A percentile compares a stretch with the other conserved stretches of the same genome.
Evolutionary conservation across 2,797 vertebrate species (phyloP).

Genomic region (Phyllotis vaccarum): DNA sequence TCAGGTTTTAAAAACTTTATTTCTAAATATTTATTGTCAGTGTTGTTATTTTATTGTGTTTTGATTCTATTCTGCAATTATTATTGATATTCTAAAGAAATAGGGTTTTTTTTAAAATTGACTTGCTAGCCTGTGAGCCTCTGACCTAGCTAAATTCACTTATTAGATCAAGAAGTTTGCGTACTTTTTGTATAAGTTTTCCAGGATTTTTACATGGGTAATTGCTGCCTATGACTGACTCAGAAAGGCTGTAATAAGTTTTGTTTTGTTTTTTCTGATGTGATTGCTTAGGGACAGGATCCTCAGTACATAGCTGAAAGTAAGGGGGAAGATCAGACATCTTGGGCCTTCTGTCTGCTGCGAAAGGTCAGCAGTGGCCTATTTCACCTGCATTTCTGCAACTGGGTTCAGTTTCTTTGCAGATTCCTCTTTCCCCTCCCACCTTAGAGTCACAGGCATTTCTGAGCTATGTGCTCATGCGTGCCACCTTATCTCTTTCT

Average conservation of each 20-base stretch:
- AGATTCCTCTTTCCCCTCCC: neutral
- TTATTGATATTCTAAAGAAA: neutral
- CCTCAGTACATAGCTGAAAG: neutral
- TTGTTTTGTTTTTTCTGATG: neutral
- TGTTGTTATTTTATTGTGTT: neutral
- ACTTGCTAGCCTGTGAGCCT: neutral
- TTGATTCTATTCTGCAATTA: neutral
- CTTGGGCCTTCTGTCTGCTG: neutral
- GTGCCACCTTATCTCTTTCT: neutral
- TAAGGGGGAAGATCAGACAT: neutral
- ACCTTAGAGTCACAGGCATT: neutral
- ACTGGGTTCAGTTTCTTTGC: neutral
- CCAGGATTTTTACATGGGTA: neutral
- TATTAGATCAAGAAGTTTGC: neutral
- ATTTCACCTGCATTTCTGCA: neutral
- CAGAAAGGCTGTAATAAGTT: neutral
- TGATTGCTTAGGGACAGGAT: neutral
- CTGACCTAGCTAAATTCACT: neutral
- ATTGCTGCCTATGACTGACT: neutral
- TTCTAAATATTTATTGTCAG: slow-evolving; percentile 2
- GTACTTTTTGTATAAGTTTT: neutral
- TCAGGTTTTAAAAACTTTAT: neutral
- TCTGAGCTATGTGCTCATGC: neutral
- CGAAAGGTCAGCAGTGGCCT: neutral
- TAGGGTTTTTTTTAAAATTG: neutral